Evolutionary conservation across 2,888 invertebrate species (phyloP), one percentile per base, ranked within the genome.

Genomic region (Sinohyriopsis cumingii): DNA sequence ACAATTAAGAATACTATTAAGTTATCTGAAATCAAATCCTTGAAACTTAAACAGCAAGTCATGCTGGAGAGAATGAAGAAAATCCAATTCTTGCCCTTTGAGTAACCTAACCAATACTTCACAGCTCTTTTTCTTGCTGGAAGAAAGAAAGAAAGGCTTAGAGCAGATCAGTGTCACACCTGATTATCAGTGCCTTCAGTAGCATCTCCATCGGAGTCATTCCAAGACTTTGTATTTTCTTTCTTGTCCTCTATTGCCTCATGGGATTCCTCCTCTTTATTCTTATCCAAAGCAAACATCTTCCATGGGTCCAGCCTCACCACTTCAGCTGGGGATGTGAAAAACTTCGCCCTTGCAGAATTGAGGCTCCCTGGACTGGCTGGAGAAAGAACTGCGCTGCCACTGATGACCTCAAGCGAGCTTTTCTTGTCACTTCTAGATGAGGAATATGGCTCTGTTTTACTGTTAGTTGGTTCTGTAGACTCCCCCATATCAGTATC

Each of bases 231-330:
- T 45, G 57, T 55, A 12, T 33, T 68, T n/a, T 56, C 56, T 24
- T 45, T 65, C 65, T 59, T 59, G 55, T 75, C 71, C 5, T 65
- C 73, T 45, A 73, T 77, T 18, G 76, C 87, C 86, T 79, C 77
- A 69, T 78, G 75, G 88, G 71, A 63, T 61, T 81, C 77, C 24
- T 67, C 89, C 71, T 90, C 91, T 60, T 73, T 76, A 67, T 73
- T 77, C 28, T 75, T 63, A 2, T 59, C 75, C 77, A 77, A 75
- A 33, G 84, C 87, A 71, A 88, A 86, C 83, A 88, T 86, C 55
- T 83, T 82, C 71, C 79, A 83, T 12, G 88, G 85, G 69, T 89
- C 87, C 12, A 89, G 82, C 66, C 88, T 76, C 15, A 89, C 84
- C n/a, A 86, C 86, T 67, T 86, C 86, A 1, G 88, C 80, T 18